Evolutionary conservation across 2,888 invertebrate species (phyloP), one percentile per base, ranked within the genome.

Genomic region (Iselma pallidipennis): DNA sequence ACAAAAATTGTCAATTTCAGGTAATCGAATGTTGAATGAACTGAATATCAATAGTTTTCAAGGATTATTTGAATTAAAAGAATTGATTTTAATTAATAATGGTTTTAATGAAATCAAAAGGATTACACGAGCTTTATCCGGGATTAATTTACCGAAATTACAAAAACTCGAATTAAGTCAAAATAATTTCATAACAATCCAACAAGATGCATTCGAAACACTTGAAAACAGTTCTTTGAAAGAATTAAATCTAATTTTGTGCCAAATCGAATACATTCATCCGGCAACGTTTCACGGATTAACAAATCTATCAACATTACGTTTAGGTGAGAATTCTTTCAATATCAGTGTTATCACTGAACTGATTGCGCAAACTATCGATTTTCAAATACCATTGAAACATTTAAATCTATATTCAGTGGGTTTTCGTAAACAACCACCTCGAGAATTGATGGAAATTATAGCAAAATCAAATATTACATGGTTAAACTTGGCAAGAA

Each of bases 281-380:
- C 82, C 85, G 1, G 76, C 82, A 31, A 82, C 83, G 65, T 83
- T 88, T n/a, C 61, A 79, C 4, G 81, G 82, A 4, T 76, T 88
- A 4, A 82, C 74, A 60, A 75, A 81, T 45, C 75, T 88, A 29
- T 76, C 79, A 66, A 78, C 78, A 14, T 75, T 88, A 23, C 77
- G 82, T 28, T 76, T 88, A 21, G 85, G 85, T 9, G 85, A 86
- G 60, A 88, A 88, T 65, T 83, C 82, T 63, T 77, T 87, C 19
- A 83, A 83, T 69, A 71, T 81, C 1, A 72, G 78, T 3, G 77
- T 81, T 14, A 80, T 87, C 54, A 80, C 80, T 12, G 74, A 81
- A 1, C 78, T 86, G 54, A 71, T 88, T 26, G 23, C 29, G 2
- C 21, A 37, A 37, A 78, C 83, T 71, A 76, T 79, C 25, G 61